Percentiles rank a stretch among this genome's conserved stretches.
These are phyloP conservation scores for Halictus quadricinctus DNA, from an alignment of 2,888 invertebrate species.

Conservation along the genomic window DNA sequence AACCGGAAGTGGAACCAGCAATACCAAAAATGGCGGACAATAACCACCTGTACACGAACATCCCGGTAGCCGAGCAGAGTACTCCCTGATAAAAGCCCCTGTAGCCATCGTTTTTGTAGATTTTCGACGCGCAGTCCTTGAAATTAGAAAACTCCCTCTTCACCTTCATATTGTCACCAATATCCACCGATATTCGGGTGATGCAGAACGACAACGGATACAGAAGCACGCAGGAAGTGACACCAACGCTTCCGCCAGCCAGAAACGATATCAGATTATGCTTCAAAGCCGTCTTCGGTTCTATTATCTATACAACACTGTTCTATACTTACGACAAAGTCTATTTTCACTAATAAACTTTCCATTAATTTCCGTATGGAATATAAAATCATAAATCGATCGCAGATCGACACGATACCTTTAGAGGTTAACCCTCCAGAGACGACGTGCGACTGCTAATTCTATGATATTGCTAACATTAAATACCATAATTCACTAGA, in stretches of 20 bases:
- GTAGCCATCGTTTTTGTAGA: slow-evolving; percentile 34
- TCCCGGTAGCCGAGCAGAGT: not conserved
- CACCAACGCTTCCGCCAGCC: slow-evolving; percentile 51
- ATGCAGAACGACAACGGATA: slow-evolving; percentile 53
- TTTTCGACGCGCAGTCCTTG: slow-evolving; percentile 33
- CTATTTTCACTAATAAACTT: not conserved
- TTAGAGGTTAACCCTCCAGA: no score
- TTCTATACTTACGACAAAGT: slow-evolving; percentile 11
- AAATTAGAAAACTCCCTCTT: slow-evolving; percentile 46
- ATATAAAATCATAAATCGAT: not conserved
- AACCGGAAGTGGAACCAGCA: not conserved
- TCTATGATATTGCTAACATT: no score
- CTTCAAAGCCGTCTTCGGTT: slow-evolving; percentile 13
- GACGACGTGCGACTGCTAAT: no score
- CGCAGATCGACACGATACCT: not conserved
- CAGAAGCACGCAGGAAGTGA: slow-evolving; percentile 42
- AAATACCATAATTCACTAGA: no score
- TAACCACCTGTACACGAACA: slow-evolving; percentile 44
- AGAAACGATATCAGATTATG: slow-evolving; percentile 34
- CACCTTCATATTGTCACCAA: slow-evolving; percentile 40
- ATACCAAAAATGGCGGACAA: not conserved
- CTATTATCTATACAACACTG: slow-evolving; percentile 37
- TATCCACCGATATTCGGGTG: slow-evolving; percentile 59
- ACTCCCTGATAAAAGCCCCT: slow-evolving; percentile 48
- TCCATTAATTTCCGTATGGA: not conserved